Base-by-base conservation (phyloP, 2,113 vertebrate genomes). In the Dascyllus trimaculatus region DNA sequence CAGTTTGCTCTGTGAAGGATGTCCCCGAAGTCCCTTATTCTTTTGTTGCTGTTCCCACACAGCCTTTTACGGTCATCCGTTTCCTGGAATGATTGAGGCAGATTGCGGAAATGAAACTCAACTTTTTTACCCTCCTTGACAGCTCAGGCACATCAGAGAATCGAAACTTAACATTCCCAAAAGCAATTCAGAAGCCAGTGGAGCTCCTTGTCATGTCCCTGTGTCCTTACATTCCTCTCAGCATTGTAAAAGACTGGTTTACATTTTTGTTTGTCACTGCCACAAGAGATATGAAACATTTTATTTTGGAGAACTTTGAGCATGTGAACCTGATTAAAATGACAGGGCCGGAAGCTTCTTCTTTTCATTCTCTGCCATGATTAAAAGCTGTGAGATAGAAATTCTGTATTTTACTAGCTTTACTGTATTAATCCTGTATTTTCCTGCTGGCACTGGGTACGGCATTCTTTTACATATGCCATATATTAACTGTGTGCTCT, bases 1-100 rank as follows among this genome's bases (percentile, higher is more conserved):
- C 58, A 63, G 53, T 85, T 74, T 80, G 80, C 66, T 67, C 46
- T 56, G 75, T 80, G 78, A 83, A 64, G 77, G 57, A 71, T 71
- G 74, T 85, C 71, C 60, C 85, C 19, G 13, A 81, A 85, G 54
- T 11, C 49, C 38, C 8, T 71, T 62, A 25, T 56, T 40, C 32
- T 71, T 63, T 22, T 46, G 38, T 64, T 74, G 35, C 51, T 64
- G 19, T 1, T 74, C 25, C 73, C 43, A 32, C 56, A 53, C 57
- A 69, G 62, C 49, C 38, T 79, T 84, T 54, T 45, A 67, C 61
- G 77, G 25, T 75, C 64, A 45, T 52, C 14, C n/a, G 25, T 58
- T 85, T 75, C 72, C 78, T 67, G 24, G 24, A 32, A 63, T 52
- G 21, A 60, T 45, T 29, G 2, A 19, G 6, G 25, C 46, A 25